Evolutionary conservation across 2,797 vertebrate species (phyloP).

Genomic region (Pangasius mekongensis): DNA sequence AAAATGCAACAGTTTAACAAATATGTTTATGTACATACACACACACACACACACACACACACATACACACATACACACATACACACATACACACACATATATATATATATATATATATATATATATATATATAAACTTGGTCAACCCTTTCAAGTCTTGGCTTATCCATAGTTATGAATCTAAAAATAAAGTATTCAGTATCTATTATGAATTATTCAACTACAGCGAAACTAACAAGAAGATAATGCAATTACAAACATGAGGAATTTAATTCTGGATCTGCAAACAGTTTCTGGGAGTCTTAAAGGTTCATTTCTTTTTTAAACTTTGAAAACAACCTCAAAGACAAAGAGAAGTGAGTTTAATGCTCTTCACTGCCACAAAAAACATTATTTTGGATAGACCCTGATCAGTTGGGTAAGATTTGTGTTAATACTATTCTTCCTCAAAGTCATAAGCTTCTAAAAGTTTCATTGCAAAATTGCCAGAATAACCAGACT

Average conservation of each 20-base stretch:
- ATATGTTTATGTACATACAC: too few species aligned
- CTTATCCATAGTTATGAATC: neutral
- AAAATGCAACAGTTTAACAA: neutral
- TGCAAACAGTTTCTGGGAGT: neutral
- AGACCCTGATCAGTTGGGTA: neutral
- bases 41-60: too few species aligned
- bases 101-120: too few species aligned
- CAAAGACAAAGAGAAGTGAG: constrained; percentile 28
- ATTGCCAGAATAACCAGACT: constrained; percentile 1
- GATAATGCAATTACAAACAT: neutral
- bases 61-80: too few species aligned
- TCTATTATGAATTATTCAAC: neutral
- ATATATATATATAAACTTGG: too few species aligned
- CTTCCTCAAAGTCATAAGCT: constrained; percentile 64
- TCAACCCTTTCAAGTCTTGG: neutral
- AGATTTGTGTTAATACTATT: constrained; percentile 57
- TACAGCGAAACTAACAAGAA: neutral
- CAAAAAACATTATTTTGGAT: constrained; percentile 24
- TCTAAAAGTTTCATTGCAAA: constrained; percentile 62
- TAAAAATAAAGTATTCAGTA: neutral
- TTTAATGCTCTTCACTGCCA: constrained; percentile 16
- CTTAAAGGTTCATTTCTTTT: neutral
- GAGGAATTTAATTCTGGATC: neutral
- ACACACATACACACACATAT: too few species aligned
- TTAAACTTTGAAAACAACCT: constrained; percentile 18